phyloP scores from a whole-genome alignment of 2,113 vertebrate species.

The Electrona antarctica region DNA sequence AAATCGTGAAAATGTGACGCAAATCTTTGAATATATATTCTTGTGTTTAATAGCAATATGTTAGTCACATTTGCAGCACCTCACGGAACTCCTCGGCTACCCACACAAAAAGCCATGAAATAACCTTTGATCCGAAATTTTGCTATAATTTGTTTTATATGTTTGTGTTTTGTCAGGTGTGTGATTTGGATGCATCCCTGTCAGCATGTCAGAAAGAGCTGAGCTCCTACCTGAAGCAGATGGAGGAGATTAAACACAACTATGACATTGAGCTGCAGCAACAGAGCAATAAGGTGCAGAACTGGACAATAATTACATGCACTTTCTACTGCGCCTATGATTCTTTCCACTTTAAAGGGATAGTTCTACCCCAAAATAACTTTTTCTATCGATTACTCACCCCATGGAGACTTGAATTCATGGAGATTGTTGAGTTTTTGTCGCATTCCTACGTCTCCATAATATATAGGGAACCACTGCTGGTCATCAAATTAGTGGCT shows the following conservation, averaged over 20 bases:
- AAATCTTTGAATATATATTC: background rate
- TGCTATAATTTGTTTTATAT: background rate
- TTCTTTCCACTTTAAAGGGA: too few relatives aligned
- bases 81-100: background rate
- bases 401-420: too few relatives aligned
- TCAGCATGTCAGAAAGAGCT: conserved; percentile 85
- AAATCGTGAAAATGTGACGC: too few relatives aligned
- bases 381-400: too few relatives aligned
- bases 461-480: too few relatives aligned
- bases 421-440: too few relatives aligned
- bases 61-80: background rate
- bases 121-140: background rate
- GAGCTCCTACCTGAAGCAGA: conserved; percentile 78
- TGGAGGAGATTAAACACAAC: conserved; percentile 81
- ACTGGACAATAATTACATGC: too few relatives aligned
- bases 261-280: conserved; percentile 83
- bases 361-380: too few relatives aligned
- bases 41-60: background rate
- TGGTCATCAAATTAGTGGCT: too few relatives aligned
- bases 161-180: conserved; percentile 75
- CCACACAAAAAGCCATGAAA: background rate
- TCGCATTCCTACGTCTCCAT: too few relatives aligned
- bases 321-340: too few relatives aligned
- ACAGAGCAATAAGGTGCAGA: conserved; percentile 83
- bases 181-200: conserved; percentile 84